phyloP scores from a whole-genome alignment of 2,113 vertebrate species.

The Rhinoptilus africanus region DNA sequence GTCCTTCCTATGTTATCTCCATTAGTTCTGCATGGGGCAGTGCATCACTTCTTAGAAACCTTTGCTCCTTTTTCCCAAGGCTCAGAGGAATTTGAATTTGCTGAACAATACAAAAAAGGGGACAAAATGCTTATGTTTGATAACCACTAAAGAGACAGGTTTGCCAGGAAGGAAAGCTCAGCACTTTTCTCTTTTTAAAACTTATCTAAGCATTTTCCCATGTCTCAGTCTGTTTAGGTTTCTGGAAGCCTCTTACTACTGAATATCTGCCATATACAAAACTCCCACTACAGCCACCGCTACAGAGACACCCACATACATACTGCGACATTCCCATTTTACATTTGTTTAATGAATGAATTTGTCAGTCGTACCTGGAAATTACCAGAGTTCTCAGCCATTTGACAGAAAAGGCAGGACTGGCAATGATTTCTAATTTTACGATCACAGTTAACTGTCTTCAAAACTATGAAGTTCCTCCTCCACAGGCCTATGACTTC shows the following conservation, averaged over 20 bases:
- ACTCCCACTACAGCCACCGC: accelerated
- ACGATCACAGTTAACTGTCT: background rate
- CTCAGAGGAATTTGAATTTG: background rate
- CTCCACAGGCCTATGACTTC: background rate
- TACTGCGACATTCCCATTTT: background rate
- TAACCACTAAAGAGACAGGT: background rate
- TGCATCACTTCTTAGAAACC: background rate
- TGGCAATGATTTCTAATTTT: background rate
- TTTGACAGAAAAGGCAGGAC: background rate
- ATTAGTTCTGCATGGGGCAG: background rate
- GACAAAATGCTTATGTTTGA: background rate
- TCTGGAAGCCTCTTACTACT: background rate
- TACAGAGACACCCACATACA: background rate
- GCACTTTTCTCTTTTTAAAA: background rate
- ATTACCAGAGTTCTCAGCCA: background rate
- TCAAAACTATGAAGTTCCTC: background rate
- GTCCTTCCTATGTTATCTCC: background rate
- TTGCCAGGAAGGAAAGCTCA: background rate
- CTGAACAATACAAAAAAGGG: background rate
- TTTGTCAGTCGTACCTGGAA: background rate
- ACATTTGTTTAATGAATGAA: background rate
- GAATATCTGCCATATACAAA: background rate
- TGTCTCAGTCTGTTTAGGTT: background rate
- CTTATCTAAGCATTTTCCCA: background rate
- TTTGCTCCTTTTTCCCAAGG: background rate